These are phyloP conservation scores for Tricholauxania praeusta DNA, from an alignment of 2,888 invertebrate genomes.

Conservation along the genomic window DNA sequence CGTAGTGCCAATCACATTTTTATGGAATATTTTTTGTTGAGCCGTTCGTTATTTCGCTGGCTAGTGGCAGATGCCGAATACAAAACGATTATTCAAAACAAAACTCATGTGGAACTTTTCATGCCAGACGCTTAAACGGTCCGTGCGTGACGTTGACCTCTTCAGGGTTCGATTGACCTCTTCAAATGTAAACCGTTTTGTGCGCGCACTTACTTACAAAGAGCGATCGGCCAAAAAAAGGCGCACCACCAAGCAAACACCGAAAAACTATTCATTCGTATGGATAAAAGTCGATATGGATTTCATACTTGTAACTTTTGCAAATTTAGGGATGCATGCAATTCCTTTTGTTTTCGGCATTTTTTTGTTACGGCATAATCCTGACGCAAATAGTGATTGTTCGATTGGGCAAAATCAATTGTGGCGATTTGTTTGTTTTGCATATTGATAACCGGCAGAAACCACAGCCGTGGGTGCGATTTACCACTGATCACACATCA, in stretches of 20 bases:
- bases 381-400: not conserved
- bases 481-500: too few species aligned
- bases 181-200: not conserved
- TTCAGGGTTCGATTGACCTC: slow-evolving; percentile 16
- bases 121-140: slow-evolving; percentile 11
- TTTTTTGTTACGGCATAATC: too few species aligned
- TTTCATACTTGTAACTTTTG: too few species aligned
- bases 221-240: too few species aligned
- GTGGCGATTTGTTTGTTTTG: slow-evolving; percentile 19
- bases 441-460: not conserved
- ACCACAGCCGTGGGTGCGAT: not conserved
- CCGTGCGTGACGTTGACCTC: slow-evolving; percentile 12
- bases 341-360: not conserved
- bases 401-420: slow-evolving; percentile 9
- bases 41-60: too few species aligned
- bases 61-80: slow-evolving; percentile 14
- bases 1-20: too few species aligned
- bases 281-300: too few species aligned
- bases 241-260: too few species aligned
- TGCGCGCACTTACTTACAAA: too few species aligned
- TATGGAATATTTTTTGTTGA: too few species aligned
- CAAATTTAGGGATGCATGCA: slow-evolving; percentile 1
- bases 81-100: not conserved
- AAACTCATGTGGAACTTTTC: not conserved
- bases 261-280: too few species aligned